A percentile compares a stretch with the other conserved stretches of the same genome.
Conservation (phyloP, 53 echinoderm and acorn worm species). For the Arbacia lixula region DNA sequence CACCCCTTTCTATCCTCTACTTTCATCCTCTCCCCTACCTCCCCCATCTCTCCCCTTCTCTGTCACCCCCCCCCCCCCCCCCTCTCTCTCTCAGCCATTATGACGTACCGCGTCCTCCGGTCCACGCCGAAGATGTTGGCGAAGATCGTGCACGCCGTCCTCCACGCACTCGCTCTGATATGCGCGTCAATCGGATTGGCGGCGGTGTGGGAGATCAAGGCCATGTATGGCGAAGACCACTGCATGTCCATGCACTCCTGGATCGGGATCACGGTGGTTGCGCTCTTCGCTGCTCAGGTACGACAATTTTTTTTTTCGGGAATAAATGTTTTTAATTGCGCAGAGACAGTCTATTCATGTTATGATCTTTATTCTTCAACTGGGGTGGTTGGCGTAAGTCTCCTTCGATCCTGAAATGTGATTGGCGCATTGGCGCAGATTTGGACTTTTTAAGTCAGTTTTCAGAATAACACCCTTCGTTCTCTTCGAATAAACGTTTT, state of each 20-base stretch:
- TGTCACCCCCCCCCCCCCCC: neutral
- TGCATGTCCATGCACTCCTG: slow-evolving; percentile 89
- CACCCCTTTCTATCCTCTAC: neutral
- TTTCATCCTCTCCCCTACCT: neutral
- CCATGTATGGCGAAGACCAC: slow-evolving; percentile 55
- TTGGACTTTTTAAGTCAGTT: too few species aligned
- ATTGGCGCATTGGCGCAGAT: too few species aligned
- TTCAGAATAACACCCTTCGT: too few species aligned
- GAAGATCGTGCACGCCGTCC: slow-evolving; percentile 73
- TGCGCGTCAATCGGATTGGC: slow-evolving; percentile 76
- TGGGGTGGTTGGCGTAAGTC: too few species aligned
- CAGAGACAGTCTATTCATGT: too few species aligned
- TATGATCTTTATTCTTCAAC: too few species aligned
- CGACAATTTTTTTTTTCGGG: too few species aligned
- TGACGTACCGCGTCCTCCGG: slow-evolving; percentile 84
- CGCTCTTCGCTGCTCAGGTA: slow-evolving; percentile 85
- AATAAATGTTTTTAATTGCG: slow-evolving; percentile 7
- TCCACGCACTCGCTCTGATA: slow-evolving; percentile 70
- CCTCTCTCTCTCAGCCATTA: slow-evolving; percentile 63
- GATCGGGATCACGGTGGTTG: slow-evolving; percentile 76
- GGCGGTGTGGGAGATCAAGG: slow-evolving; percentile 86
- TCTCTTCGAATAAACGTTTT: too few species aligned
- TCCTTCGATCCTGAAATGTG: too few species aligned
- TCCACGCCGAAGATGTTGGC: slow-evolving; percentile 78
- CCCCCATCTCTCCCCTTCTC: neutral